Conservation (phyloP, 2,113 vertebrate genomes). For the Clarias batrachus region DNA sequence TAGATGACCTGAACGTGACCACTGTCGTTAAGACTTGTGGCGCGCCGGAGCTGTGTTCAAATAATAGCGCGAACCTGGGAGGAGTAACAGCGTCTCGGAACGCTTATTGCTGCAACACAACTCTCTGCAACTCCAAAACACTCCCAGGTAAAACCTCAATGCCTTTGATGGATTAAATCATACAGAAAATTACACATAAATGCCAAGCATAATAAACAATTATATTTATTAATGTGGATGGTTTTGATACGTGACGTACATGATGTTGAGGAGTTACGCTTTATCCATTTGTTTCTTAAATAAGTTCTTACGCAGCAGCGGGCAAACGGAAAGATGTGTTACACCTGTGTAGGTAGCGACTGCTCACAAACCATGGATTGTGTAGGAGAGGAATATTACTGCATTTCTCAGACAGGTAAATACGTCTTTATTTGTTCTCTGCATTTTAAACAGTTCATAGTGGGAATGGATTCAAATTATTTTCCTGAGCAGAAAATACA, state of each 20-base stretch:
- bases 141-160: constrained; percentile 8
- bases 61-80: not conserved
- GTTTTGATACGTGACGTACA: too few species aligned
- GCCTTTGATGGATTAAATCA: not conserved
- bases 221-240: too few species aligned
- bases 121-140: not conserved
- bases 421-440: not conserved
- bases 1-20: not conserved
- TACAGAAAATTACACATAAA: not conserved
- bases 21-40: not conserved
- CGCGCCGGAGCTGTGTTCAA: not conserved
- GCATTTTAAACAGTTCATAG: not conserved
- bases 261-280: not conserved
- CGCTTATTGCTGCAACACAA: not conserved
- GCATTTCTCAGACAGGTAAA: constrained; percentile 14
- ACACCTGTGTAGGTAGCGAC: constrained; percentile 21
- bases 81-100: rapidly evolving
- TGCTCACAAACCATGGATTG: constrained; percentile 54
- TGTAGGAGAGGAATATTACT: constrained; percentile 51
- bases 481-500: not conserved
- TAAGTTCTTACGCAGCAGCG: not conserved
- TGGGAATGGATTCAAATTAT: not conserved
- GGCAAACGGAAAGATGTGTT: constrained; percentile 61
- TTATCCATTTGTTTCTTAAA: not conserved
- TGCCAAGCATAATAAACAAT: not conserved